Evolutionary conservation across 2,888 invertebrate genomes (phyloP).

Genomic region (Icerya purchasi): DNA sequence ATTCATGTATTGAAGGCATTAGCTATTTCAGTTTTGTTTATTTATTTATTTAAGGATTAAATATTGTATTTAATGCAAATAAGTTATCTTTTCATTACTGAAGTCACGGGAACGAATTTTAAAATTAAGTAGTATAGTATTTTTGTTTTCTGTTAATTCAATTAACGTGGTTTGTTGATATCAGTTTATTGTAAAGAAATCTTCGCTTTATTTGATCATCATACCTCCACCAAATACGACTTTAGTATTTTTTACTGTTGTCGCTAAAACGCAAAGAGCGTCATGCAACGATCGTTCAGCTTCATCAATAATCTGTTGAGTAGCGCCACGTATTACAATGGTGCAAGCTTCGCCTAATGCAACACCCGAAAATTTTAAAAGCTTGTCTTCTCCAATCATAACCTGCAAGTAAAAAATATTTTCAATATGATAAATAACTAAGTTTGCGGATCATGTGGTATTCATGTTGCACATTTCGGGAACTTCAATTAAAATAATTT

Average conservation of each 20-base stretch:
- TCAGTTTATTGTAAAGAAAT: not conserved
- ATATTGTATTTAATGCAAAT: too few relatives aligned
- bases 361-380: constrained; percentile 86
- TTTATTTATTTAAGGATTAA: too few relatives aligned
- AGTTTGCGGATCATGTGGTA: not conserved
- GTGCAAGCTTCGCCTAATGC: constrained; percentile 92
- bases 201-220: too few relatives aligned
- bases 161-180: not conserved
- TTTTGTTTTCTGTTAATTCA: not conserved
- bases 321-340: constrained; percentile 89
- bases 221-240: constrained; percentile 12
- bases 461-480: too few relatives aligned
- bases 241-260: constrained; percentile 12
- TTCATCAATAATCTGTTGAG: constrained; percentile 94
- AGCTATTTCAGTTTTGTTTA: too few relatives aligned
- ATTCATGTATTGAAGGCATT: too few relatives aligned
- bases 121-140: too few relatives aligned
- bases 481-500: too few relatives aligned
- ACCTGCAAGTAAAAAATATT: constrained; percentile 29
- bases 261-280: constrained; percentile 81
- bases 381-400: constrained; percentile 93
- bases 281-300: constrained; percentile 96
- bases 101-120: too few relatives aligned
- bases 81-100: too few relatives aligned
- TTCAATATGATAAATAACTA: not conserved